Percentiles rank a stretch among this genome's conserved stretches.
Conservation (phyloP, 2,888 invertebrate genomes). For the Hololepta plana region DNA sequence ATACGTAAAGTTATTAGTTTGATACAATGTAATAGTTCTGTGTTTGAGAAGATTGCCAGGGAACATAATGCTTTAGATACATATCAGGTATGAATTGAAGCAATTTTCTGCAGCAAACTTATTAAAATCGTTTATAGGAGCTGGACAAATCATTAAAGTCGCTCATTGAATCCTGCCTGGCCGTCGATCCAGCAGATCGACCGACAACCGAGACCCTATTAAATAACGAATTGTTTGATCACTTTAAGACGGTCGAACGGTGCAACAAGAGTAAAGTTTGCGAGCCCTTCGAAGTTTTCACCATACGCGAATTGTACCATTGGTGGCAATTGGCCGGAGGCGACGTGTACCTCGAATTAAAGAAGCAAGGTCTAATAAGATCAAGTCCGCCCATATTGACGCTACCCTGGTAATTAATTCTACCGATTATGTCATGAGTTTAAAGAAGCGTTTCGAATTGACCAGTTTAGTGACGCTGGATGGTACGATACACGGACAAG, state of each 20-base stretch:
- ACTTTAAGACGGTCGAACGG: conserved; percentile 16
- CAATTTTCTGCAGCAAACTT: neutral
- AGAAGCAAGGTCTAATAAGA: conserved; percentile 78
- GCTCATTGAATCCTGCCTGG: conserved; percentile 53
- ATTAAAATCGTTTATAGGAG: conserved; percentile 7
- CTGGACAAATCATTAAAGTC: conserved; percentile 30
- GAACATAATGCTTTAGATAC: conserved; percentile 54
- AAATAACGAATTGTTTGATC: conserved; percentile 32
- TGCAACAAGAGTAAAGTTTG: conserved; percentile 20
- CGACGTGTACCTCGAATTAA: conserved; percentile 77
- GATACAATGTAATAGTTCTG: conserved; percentile 36
- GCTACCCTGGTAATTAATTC: conserved; percentile 42
- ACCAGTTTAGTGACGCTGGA: conserved; percentile 63
- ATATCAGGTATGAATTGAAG: conserved; percentile 34
- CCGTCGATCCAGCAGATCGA: conserved; percentile 42
- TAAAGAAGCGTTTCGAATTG: neutral
- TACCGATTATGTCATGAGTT: neutral
- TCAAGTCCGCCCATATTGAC: conserved; percentile 68
- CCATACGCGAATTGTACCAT: conserved; percentile 74
- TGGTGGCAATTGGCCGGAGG: conserved; percentile 95
- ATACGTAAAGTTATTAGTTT: conserved; percentile 58
- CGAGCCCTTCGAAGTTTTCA: conserved; percentile 21
- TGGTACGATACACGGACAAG: conserved; percentile 67
- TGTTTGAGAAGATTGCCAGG: conserved; percentile 55
- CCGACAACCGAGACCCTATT: conserved; percentile 43